phyloP scores from a whole-genome alignment of 1,140 invertebrate genomes.

The Xylocopa sonorina region DNA sequence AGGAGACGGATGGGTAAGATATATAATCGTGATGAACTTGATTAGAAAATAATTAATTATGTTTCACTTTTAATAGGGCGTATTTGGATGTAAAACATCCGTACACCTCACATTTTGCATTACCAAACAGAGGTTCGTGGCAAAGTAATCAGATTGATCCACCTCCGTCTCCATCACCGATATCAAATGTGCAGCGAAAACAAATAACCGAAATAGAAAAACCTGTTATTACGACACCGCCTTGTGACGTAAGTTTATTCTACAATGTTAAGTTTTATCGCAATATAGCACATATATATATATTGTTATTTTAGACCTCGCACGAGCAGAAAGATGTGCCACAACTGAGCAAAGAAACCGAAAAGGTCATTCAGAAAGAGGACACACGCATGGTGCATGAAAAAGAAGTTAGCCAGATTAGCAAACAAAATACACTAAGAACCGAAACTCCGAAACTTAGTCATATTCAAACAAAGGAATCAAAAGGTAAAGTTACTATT shows the following conservation, averaged over 20 bases:
- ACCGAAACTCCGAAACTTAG: conserved; percentile 45
- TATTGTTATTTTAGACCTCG: conserved; percentile 45
- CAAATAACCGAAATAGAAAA: conserved; percentile 41
- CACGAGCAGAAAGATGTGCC: conserved; percentile 53
- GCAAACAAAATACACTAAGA: conserved; percentile 40
- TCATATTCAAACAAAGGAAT: conserved; percentile 48
- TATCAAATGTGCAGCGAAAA: conserved; percentile 49
- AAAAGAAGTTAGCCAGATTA: conserved; percentile 30
- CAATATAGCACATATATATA: neutral
- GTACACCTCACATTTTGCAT: conserved; percentile 70
- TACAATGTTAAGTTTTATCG: neutral
- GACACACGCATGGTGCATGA: conserved; percentile 31
- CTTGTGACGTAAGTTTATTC: conserved; percentile 68
- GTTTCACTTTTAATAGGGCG: conserved; percentile 46
- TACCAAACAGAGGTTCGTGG: conserved; percentile 70
- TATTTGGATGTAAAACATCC: conserved; percentile 69
- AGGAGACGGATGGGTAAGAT: conserved; percentile 79
- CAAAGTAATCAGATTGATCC: conserved; percentile 62
- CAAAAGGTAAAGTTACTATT: conserved; percentile 52
- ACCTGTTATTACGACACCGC: conserved; percentile 60
- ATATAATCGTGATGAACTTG: neutral
- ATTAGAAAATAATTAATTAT: neutral
- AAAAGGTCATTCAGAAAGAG: conserved; percentile 40
- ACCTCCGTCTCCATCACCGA: conserved; percentile 65
- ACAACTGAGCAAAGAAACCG: conserved; percentile 46